Evolutionary conservation across 2,797 vertebrate species (phyloP).

Genomic region (Mormyrops attenuatus): DNA sequence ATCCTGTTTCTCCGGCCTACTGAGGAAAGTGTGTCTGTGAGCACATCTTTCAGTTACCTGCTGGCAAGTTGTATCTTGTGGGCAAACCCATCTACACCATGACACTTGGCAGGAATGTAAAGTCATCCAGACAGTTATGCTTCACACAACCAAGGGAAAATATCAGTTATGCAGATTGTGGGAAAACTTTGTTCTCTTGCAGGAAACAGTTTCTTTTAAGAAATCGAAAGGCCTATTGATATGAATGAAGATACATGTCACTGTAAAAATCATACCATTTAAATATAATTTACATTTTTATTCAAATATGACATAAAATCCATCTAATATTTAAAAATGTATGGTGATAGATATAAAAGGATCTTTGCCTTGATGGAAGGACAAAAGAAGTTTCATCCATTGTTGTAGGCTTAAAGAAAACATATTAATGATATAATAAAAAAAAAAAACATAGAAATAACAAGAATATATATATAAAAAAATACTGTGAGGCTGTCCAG

Average conservation of each 20-base stretch:
- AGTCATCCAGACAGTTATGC: slow-evolving; percentile 6
- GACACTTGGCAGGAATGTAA: slow-evolving; percentile 9
- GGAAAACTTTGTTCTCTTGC: neutral
- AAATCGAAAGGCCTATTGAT: neutral
- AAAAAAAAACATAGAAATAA: neutral
- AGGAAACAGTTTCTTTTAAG: neutral
- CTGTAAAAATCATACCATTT: neutral
- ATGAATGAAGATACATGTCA: neutral
- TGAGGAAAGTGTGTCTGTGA: slow-evolving; percentile 4
- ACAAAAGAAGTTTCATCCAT: neutral
- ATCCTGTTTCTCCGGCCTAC: slow-evolving; percentile 58
- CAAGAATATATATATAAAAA: neutral
- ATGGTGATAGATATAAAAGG: neutral
- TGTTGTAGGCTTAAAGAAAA: neutral
- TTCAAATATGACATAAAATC: neutral
- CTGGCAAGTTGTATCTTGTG: slow-evolving; percentile 65
- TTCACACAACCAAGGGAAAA: neutral
- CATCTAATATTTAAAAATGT: neutral
- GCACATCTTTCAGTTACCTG: slow-evolving; percentile 53
- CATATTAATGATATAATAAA: neutral
- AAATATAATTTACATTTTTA: neutral
- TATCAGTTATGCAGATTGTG: neutral
- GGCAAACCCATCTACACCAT: neutral
- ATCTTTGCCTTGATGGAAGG: neutral
- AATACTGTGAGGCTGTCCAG: neutral